A percentile compares a stretch with the other conserved stretches of the same genome.
Evolutionary conservation across 2,888 invertebrate genomes (phyloP).

Genomic region (Podabrus alpinus): DNA sequence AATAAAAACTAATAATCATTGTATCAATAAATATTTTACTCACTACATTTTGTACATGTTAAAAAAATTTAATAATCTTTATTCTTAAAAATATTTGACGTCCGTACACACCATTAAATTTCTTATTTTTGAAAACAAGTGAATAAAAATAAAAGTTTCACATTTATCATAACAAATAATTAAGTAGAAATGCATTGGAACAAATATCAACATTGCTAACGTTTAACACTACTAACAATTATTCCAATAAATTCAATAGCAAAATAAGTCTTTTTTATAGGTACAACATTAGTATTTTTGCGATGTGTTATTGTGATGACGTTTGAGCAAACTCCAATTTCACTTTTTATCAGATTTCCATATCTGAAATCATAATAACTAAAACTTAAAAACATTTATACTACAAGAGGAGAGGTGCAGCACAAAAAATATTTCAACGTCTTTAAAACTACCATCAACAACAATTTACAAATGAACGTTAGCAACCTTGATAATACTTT

Average conservation of each 20-base stretch:
- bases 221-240: not conserved
- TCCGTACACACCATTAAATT: not conserved
- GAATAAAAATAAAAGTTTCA: not conserved
- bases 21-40: not conserved
- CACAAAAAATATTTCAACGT: not conserved
- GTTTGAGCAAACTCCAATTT: not conserved
- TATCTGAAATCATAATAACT: conserved; percentile 2
- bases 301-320: not conserved
- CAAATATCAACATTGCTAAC: conserved; percentile 2
- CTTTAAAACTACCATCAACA: not conserved
- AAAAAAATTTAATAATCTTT: not conserved
- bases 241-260: not conserved
- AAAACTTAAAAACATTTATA: not conserved
- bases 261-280: not conserved
- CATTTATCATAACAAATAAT: not conserved
- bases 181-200: not conserved
- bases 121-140: not conserved
- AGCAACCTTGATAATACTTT: not conserved
- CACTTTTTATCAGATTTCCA: not conserved
- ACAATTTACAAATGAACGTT: not conserved
- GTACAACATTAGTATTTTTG: not conserved
- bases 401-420: not conserved
- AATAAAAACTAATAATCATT: not conserved
- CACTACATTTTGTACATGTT: not conserved
- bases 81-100: not conserved